These are phyloP conservation scores for Thamnophis sirtalis DNA, from an alignment of 2,113 vertebrate genomes.

Conservation along the genomic window DNA sequence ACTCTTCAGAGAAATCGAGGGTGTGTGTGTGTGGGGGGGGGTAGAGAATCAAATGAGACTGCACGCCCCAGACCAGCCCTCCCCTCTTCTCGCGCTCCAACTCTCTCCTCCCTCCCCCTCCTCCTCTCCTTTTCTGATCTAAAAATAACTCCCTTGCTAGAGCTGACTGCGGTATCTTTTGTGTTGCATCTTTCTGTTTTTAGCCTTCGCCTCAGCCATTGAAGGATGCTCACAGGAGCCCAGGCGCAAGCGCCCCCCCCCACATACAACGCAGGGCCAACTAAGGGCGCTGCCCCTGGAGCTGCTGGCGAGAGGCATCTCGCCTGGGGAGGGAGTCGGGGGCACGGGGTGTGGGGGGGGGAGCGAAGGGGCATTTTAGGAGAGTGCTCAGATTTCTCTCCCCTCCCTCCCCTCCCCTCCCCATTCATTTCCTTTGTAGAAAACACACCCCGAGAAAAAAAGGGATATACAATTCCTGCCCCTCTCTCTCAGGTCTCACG, in stretches of 20 bases:
- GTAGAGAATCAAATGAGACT: conserved; percentile 69
- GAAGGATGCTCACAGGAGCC: conserved; percentile 61
- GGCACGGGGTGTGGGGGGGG: neutral
- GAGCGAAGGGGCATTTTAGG: conserved; percentile 60
- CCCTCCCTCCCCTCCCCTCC: conserved; percentile 30
- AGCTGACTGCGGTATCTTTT: conserved; percentile 82
- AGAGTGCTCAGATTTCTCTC: conserved; percentile 52
- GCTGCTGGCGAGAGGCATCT: conserved; percentile 37
- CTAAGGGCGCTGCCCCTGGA: neutral
- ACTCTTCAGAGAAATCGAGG: conserved; percentile 62
- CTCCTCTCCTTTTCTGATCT: conserved; percentile 72
- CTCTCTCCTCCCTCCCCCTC: conserved; percentile 26
- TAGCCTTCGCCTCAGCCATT: conserved; percentile 68
- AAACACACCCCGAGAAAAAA: conserved; percentile 22
- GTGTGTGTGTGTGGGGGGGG: no score
- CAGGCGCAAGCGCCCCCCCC: conserved; percentile 5
- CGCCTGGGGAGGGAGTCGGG: neutral
- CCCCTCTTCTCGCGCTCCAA: conserved; percentile 23
- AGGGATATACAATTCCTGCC: conserved; percentile 25
- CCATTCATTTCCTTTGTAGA: conserved; percentile 57
- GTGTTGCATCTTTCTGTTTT: conserved; percentile 80
- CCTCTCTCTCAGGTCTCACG: conserved; percentile 68
- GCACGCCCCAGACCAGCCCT: conserved; percentile 67
- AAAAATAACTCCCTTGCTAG: conserved; percentile 83
- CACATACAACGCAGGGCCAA: neutral